These are phyloP conservation scores for Neoaliturus tenellus DNA, from an alignment of 2,888 invertebrate genomes.

Conservation along the genomic window DNA sequence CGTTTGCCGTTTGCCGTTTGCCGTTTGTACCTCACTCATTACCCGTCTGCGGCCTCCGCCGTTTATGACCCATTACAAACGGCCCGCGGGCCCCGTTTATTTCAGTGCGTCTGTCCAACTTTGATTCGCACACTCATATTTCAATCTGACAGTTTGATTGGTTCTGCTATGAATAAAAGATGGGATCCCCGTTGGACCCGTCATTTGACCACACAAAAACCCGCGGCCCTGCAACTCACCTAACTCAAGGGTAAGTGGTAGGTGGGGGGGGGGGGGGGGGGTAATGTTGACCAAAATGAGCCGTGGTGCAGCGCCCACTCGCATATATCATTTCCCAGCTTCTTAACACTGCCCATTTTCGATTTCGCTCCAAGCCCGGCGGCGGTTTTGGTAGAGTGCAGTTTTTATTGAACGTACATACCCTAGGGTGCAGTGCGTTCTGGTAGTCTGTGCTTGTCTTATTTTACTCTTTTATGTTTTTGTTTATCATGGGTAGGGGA, in stretches of 20 bases:
- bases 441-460: too few relatives aligned
- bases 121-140: constrained; percentile 63
- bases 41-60: neutral
- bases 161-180: constrained; percentile 55
- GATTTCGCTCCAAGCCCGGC: constrained; percentile 23
- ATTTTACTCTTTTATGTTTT: too few relatives aligned
- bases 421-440: too few relatives aligned
- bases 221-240: constrained; percentile 34
- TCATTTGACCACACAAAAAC: constrained; percentile 50
- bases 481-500: too few relatives aligned
- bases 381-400: neutral
- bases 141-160: constrained; percentile 60
- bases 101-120: constrained; percentile 69
- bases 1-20: too few relatives aligned
- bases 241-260: too few relatives aligned
- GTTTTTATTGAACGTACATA: too few relatives aligned
- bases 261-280: too few relatives aligned
- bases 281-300: constrained; percentile 45
- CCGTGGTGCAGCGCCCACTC: neutral
- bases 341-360: constrained; percentile 18
- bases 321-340: constrained; percentile 41
- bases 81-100: constrained; percentile 71
- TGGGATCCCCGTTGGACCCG: constrained; percentile 5
- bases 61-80: constrained; percentile 69
- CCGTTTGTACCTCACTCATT: neutral